Conservation (phyloP, 2,797 vertebrate species). For the Aplochiton taeniatus region DNA sequence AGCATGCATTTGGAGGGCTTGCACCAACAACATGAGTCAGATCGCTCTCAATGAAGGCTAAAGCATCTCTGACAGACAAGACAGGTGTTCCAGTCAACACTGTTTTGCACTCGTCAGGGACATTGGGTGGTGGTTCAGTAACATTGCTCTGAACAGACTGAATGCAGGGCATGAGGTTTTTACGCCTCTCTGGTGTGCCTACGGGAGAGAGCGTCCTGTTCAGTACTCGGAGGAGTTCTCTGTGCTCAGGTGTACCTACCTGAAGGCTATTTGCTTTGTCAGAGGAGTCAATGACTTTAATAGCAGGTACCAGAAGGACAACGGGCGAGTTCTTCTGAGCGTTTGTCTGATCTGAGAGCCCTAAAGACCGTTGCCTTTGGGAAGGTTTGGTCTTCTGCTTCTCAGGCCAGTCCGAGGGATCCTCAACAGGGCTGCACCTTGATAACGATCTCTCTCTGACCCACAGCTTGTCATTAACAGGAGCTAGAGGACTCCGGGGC, state of each 20-base stretch:
- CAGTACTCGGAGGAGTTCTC: slow-evolving; percentile 49
- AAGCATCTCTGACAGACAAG: slow-evolving; percentile 81
- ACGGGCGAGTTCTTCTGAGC: slow-evolving; percentile 56
- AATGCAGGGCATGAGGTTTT: slow-evolving; percentile 56
- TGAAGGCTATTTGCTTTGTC: slow-evolving; percentile 22
- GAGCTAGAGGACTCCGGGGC: slow-evolving; percentile 77
- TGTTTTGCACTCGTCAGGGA: slow-evolving; percentile 25
- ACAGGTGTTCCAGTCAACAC: slow-evolving; percentile 48
- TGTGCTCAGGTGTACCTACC: slow-evolving; percentile 43
- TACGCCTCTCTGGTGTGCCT: slow-evolving; percentile 69
- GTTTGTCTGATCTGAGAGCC: slow-evolving; percentile 18
- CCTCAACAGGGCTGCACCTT: slow-evolving; percentile 25
- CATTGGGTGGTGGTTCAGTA: slow-evolving; percentile 66
- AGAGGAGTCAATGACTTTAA: slow-evolving; percentile 41
- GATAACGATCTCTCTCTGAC: slow-evolving; percentile 36
- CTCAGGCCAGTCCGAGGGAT: slow-evolving; percentile 17
- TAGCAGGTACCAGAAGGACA: slow-evolving; percentile 52
- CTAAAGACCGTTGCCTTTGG: slow-evolving; percentile 15
- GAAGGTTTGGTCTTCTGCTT: slow-evolving; percentile 35
- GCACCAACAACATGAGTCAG: slow-evolving; percentile 45
- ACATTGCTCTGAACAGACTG: slow-evolving; percentile 76
- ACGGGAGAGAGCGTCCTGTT: slow-evolving; percentile 70
- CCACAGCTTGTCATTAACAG: slow-evolving; percentile 65
- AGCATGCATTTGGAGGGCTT: slow-evolving; percentile 57
- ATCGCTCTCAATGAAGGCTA: slow-evolving; percentile 67